Evolutionary conservation across 2,888 invertebrate genomes (phyloP).

Genomic region (Oxytorus armatus): DNA sequence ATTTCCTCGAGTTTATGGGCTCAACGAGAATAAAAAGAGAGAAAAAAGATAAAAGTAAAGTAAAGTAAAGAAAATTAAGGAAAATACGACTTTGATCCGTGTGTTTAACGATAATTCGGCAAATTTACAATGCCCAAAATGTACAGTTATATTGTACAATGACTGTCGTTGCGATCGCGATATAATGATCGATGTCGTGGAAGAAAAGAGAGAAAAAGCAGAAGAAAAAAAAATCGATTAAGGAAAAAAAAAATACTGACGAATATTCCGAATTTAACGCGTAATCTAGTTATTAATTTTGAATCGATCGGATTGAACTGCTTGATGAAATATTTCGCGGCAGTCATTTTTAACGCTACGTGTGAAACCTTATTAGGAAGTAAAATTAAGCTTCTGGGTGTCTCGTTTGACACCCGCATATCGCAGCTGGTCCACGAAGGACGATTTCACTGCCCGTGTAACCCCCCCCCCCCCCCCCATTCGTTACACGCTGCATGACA

Average conservation of each 20-base stretch:
- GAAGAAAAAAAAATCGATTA: no score
- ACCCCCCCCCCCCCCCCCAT: constrained; percentile 21
- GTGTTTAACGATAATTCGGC: constrained; percentile 25
- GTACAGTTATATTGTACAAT: constrained; percentile 38
- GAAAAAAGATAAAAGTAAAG: not conserved
- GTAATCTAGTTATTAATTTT: constrained; percentile 54
- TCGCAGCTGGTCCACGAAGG: constrained; percentile 54
- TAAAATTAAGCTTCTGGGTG: constrained; percentile 56
- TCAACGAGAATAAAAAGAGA: constrained; percentile 22
- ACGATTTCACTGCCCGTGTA: constrained; percentile 55
- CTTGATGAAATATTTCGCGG: constrained; percentile 56
- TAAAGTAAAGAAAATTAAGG: not conserved
- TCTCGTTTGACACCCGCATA: constrained; percentile 61
- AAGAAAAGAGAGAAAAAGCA: not conserved
- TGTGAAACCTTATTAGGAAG: constrained; percentile 41
- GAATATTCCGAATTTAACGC: constrained; percentile 63
- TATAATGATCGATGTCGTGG: not conserved
- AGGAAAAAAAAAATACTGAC: constrained; percentile 29
- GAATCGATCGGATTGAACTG: constrained; percentile 58
- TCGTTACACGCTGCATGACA: no score
- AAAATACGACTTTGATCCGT: constrained; percentile 27
- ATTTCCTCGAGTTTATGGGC: constrained; percentile 55
- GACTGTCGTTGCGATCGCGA: constrained; percentile 17
- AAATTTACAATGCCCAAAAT: constrained; percentile 38
- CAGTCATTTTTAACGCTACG: constrained; percentile 61